These are phyloP conservation scores for Equus quagga DNA, from an alignment of 2,113 vertebrate genomes.

Conservation along the genomic window DNA sequence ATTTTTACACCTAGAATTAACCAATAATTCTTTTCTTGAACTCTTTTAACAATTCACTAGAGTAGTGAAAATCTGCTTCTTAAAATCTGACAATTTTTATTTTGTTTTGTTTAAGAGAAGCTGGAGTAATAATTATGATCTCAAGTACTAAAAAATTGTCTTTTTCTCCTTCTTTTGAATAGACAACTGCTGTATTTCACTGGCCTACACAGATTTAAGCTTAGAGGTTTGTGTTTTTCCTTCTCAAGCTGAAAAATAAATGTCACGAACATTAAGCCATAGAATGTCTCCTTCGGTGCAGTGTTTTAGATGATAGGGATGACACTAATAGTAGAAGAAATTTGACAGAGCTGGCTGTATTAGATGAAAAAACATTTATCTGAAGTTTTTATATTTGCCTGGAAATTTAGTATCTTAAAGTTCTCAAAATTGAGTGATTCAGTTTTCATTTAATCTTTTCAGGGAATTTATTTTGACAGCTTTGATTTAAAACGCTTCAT, in stretches of 20 bases:
- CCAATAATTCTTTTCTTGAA: neutral
- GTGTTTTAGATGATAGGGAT: neutral
- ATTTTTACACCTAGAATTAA: neutral
- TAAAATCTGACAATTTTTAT: neutral
- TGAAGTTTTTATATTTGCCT: conserved; percentile 51
- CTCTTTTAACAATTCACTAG: neutral
- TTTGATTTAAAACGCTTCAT: conserved; percentile 48
- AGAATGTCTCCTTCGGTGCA: neutral
- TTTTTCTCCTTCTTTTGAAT: conserved; percentile 37
- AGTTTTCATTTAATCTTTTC: conserved; percentile 52
- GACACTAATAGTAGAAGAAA: conserved; percentile 3
- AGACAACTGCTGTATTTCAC: neutral
- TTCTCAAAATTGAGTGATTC: conserved; percentile 52
- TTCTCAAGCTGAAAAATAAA: conserved; percentile 49
- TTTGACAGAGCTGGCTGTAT: neutral
- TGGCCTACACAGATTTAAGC: conserved; percentile 26
- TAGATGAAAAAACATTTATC: neutral
- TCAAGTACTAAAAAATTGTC: neutral
- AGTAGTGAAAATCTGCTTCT: neutral
- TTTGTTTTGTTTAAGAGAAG: neutral
- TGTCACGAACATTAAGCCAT: neutral
- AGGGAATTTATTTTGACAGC: conserved; percentile 35
- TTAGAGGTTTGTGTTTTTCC: conserved; percentile 48
- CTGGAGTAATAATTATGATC: neutral
- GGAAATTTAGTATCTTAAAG: conserved; percentile 31